A percentile compares a stretch with the other conserved stretches of the same genome.
These are phyloP conservation scores for Anhinga anhinga DNA, from an alignment of 2,113 vertebrate species.

Conservation along the genomic window DNA sequence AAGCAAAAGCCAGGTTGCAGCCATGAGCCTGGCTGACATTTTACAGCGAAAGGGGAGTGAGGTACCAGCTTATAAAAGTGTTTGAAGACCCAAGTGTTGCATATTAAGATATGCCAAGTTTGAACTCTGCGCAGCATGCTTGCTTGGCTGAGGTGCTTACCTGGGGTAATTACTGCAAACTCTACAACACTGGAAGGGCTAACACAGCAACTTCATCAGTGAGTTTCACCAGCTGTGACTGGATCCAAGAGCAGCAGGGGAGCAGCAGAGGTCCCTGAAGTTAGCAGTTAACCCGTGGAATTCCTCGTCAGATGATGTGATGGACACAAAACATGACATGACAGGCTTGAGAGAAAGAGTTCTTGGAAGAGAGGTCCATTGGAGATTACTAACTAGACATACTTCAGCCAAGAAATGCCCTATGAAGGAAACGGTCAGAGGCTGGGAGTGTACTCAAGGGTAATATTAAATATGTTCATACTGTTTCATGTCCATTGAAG, in stretches of 20 bases:
- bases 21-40: neutral
- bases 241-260: neutral
- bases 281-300: neutral
- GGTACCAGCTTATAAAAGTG: neutral
- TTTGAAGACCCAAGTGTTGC: conserved; percentile 15
- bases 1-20: neutral
- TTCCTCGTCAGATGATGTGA: neutral
- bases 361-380: neutral
- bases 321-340: neutral
- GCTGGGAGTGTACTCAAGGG: neutral
- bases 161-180: neutral
- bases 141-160: neutral
- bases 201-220: neutral
- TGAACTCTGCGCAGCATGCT: neutral
- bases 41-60: neutral
- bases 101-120: neutral
- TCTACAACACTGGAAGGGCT: neutral
- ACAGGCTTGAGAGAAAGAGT: neutral
- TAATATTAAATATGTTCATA: neutral
- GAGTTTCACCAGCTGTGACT: neutral
- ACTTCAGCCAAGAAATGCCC: neutral
- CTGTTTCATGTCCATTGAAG: neutral
- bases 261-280: neutral
- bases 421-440: neutral
- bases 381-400: neutral